Evolutionary conservation across 2,797 vertebrate genomes (phyloP).

Genomic region (Buceros bicornis): DNA sequence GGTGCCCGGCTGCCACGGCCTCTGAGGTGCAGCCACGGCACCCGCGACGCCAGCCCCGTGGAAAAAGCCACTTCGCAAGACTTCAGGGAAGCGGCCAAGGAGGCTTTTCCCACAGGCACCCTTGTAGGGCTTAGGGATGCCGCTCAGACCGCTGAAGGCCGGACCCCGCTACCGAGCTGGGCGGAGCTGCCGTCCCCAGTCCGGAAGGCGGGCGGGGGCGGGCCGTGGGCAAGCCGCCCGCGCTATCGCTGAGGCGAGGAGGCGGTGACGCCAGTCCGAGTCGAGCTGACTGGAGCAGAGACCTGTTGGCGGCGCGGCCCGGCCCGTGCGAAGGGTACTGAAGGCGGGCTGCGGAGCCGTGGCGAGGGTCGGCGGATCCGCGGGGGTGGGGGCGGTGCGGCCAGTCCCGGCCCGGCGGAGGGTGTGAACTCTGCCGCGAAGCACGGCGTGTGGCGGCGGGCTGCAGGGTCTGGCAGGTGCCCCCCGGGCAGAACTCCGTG

Average conservation of each 20-base stretch:
- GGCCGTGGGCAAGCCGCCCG: background rate
- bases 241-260: background rate
- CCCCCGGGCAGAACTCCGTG: background rate
- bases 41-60: background rate
- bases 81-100: too few relatives aligned
- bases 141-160: fast-evolving
- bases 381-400: background rate
- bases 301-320: background rate
- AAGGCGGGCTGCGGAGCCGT: background rate
- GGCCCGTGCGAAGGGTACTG: background rate
- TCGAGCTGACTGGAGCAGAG: fast-evolving
- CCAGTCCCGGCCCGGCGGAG: too few relatives aligned
- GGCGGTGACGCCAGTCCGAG: fast-evolving
- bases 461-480: background rate
- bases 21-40: background rate
- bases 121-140: fast-evolving
- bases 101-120: background rate
- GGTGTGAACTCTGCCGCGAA: background rate
- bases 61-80: fast-evolving
- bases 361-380: too few relatives aligned
- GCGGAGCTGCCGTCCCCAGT: fast-evolving
- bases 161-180: too few relatives aligned
- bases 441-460: background rate
- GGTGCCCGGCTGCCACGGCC: fast-evolving
- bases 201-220: too few relatives aligned